Evolutionary conservation across 2,113 vertebrate species (phyloP).

Genomic region (Damaliscus lunatus): DNA sequence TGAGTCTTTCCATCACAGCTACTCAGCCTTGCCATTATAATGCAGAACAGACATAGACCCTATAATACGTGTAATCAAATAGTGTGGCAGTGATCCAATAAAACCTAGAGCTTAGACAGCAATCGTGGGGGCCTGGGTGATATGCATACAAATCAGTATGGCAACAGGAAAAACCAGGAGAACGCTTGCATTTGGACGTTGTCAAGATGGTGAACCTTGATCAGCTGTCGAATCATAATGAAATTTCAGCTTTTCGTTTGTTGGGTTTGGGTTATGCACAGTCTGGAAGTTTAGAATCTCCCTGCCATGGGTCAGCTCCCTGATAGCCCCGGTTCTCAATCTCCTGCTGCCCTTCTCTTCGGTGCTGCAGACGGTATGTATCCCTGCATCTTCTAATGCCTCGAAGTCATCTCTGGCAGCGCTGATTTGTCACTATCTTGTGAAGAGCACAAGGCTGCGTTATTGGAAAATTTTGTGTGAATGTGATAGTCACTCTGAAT

Average conservation of each 20-base stretch:
- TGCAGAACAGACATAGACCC: neutral
- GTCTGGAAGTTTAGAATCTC: neutral
- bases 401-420: neutral
- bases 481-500: neutral
- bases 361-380: neutral
- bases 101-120: neutral
- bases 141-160: neutral
- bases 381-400: neutral
- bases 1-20: neutral
- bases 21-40: neutral
- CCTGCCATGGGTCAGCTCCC: neutral
- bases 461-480: neutral
- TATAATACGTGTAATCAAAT: neutral
- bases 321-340: accelerated
- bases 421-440: neutral
- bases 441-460: neutral
- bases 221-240: neutral
- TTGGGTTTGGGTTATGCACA: neutral
- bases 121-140: neutral
- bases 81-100: too few species aligned
- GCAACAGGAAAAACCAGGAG: neutral
- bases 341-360: neutral
- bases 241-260: neutral
- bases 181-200: neutral
- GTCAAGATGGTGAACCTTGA: neutral